phyloP scores from a whole-genome alignment of 2,888 invertebrate genomes.

The Colletes collaris region DNA sequence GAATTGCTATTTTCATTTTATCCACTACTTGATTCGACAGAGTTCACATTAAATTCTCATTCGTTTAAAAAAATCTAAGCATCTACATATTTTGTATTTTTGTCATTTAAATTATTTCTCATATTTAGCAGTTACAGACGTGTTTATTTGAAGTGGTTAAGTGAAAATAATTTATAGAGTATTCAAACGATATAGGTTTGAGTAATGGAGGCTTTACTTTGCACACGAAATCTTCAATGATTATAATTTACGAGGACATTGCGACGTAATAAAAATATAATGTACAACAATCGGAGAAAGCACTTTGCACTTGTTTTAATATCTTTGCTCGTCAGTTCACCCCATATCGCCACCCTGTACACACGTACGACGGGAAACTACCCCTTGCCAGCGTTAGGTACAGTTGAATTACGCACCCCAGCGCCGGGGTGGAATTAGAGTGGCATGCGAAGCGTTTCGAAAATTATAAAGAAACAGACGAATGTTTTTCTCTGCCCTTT shows the following conservation, averaged over 20 bases:
- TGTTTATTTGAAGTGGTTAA: too few species aligned
- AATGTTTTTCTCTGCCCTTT: slow-evolving; percentile 17
- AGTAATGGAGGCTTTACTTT: too few species aligned
- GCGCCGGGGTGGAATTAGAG: slow-evolving; percentile 58
- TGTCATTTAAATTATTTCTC: too few species aligned
- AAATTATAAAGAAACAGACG: slow-evolving; percentile 33
- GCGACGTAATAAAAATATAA: slow-evolving; percentile 16
- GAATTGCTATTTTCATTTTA: too few species aligned
- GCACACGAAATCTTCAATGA: too few species aligned
- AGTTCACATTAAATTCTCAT: too few species aligned
- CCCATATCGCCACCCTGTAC: slow-evolving; percentile 10
- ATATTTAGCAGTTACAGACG: too few species aligned
- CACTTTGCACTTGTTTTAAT: slow-evolving; percentile 26
- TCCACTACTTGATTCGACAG: too few species aligned
- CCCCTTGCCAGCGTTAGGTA: slow-evolving; percentile 72
- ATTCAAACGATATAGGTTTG: too few species aligned
- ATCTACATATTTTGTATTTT: too few species aligned
- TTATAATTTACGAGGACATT: background rate
- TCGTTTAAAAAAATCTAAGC: too few species aligned
- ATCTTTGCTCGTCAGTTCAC: slow-evolving; percentile 28
- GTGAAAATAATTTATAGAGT: too few species aligned
- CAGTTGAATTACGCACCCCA: slow-evolving; percentile 78
- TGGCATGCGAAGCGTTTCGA: slow-evolving; percentile 28
- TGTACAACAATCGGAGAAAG: slow-evolving; percentile 22
- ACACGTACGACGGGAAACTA: slow-evolving; percentile 37